These are phyloP conservation scores for Troilus luridus DNA, from an alignment of 2,888 invertebrate genomes.

Conservation along the genomic window DNA sequence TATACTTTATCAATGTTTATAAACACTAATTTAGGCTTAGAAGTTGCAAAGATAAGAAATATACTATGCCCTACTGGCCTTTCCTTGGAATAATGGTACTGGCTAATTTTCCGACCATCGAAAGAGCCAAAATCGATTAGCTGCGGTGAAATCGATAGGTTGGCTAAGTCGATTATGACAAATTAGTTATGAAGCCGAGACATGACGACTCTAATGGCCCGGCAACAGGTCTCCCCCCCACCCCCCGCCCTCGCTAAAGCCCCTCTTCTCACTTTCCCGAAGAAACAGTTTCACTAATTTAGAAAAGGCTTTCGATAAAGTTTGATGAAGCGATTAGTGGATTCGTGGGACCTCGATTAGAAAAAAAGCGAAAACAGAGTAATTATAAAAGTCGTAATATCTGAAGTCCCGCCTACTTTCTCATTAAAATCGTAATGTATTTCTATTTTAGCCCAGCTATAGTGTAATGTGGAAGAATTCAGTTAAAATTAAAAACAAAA, in stretches of 20 bases:
- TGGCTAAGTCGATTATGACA: constrained; percentile 33
- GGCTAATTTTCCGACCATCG: neutral
- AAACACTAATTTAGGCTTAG: too few species aligned
- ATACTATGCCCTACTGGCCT: neutral
- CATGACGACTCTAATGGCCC: neutral
- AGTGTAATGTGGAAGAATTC: too few species aligned
- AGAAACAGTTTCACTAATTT: constrained; percentile 17
- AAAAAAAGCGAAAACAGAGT: neutral
- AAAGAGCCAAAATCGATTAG: neutral
- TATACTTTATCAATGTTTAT: too few species aligned
- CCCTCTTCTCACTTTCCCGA: neutral
- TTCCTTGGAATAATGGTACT: neutral
- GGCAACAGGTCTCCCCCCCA: neutral
- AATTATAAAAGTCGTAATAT: neutral
- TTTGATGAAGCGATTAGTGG: neutral
- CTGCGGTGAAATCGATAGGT: neutral
- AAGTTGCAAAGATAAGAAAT: neutral
- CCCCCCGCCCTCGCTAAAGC: neutral
- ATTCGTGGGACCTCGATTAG: neutral
- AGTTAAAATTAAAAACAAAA: too few species aligned
- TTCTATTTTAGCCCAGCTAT: neutral
- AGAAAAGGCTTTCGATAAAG: constrained; percentile 15
- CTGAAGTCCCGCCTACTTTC: neutral
- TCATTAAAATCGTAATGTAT: neutral
- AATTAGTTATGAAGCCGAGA: neutral